Evolutionary conservation across 2,113 vertebrate species (phyloP).

Genomic region (Rutilus rutilus): DNA sequence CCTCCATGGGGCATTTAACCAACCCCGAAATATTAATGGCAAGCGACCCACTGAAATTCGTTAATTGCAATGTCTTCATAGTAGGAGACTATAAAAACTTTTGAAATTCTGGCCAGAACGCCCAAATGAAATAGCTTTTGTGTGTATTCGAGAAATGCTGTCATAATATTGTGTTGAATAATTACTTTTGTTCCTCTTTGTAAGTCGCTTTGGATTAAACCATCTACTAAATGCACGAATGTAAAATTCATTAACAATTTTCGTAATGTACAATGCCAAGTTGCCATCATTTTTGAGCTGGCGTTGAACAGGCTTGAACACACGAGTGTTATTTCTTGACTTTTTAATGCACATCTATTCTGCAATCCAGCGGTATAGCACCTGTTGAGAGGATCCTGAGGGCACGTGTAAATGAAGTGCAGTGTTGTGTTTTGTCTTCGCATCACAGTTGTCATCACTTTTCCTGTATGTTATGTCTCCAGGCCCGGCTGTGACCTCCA

Average conservation of each 20-base stretch:
- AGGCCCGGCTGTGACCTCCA: conserved; percentile 27
- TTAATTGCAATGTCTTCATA: background rate
- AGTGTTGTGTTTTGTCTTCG: conserved; percentile 41
- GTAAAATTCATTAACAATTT: no score
- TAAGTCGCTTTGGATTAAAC: no score
- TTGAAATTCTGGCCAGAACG: background rate
- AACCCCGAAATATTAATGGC: background rate
- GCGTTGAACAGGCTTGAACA: background rate
- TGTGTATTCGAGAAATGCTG: background rate
- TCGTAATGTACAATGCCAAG: background rate
- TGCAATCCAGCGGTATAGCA: background rate
- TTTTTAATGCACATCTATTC: background rate
- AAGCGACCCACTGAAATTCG: background rate
- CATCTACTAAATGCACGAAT: no score
- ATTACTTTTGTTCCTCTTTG: background rate
- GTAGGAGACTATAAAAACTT: background rate
- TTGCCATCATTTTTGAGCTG: background rate
- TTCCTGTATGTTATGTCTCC: conserved; percentile 47
- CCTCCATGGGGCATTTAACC: background rate
- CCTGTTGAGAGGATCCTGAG: conserved; percentile 11
- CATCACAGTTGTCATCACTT: conserved; percentile 23
- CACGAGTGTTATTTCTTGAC: background rate
- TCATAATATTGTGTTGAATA: no score
- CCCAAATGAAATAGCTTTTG: background rate
- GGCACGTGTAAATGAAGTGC: conserved; percentile 6